phyloP scores from a whole-genome alignment of 1,140 invertebrate species.

The Littorina saxatilis region DNA sequence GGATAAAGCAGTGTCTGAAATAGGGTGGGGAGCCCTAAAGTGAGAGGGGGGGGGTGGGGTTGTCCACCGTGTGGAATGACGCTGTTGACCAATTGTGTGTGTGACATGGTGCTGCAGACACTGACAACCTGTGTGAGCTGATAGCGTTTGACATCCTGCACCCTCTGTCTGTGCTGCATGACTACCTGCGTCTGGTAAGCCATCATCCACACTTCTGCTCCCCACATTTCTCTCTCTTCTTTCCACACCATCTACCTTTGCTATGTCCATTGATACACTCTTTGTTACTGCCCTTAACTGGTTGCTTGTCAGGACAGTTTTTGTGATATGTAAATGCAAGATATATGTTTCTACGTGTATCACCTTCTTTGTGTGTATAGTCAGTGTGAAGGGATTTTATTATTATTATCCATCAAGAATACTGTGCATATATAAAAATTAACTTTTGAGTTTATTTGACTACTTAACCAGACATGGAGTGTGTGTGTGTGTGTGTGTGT shows the following conservation, averaged over 20 bases:
- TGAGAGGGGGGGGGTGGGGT: neutral
- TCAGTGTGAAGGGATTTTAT: too few relatives aligned
- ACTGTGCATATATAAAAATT: too few relatives aligned
- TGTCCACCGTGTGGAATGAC: too few relatives aligned
- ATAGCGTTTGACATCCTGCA: constrained; percentile 72
- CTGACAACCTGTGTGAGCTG: constrained; percentile 61
- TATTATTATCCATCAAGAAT: too few relatives aligned
- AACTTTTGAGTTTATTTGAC: neutral
- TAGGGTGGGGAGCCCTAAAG: too few relatives aligned
- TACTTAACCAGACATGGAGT: neutral
- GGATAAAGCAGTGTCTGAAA: too few relatives aligned
- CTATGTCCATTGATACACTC: too few relatives aligned
- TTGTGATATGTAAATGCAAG: too few relatives aligned
- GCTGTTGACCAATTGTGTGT: neutral
- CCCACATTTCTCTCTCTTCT: neutral
- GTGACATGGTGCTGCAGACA: constrained; percentile 49
- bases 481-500: neutral
- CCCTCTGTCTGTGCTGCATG: constrained; percentile 65
- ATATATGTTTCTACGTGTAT: too few relatives aligned
- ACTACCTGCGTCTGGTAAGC: constrained; percentile 72
- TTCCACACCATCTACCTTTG: neutral
- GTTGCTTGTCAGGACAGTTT: too few relatives aligned
- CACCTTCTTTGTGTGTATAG: too few relatives aligned
- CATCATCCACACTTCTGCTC: neutral
- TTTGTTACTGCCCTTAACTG: too few relatives aligned